Evolutionary conservation across 1,140 invertebrate species (phyloP).

Genomic region (Hyposmocoma kahamanoa): DNA sequence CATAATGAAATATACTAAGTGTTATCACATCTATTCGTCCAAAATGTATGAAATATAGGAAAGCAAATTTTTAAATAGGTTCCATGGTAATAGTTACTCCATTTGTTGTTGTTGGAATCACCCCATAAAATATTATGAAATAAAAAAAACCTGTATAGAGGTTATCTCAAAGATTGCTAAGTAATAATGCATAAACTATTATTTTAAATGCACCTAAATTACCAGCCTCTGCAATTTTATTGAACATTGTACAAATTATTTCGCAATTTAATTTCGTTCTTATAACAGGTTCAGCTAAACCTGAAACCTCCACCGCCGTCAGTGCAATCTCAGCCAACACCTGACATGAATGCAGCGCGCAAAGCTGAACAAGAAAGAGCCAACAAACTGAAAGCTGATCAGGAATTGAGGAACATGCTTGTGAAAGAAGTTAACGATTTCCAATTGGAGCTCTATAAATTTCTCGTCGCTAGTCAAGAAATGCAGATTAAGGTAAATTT

Average conservation of each 20-base stretch:
- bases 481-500: slow-evolving; percentile 66
- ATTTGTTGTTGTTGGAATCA: too few relatives aligned
- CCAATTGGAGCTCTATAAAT: slow-evolving; percentile 76
- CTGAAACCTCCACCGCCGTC: slow-evolving; percentile 14
- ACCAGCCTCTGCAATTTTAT: not conserved
- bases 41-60: too few relatives aligned
- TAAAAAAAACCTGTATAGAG: too few relatives aligned
- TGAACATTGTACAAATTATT: not conserved
- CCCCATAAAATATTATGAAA: too few relatives aligned
- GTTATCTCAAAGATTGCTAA: too few relatives aligned
- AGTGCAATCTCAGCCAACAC: slow-evolving; percentile 17
- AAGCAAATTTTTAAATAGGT: too few relatives aligned
- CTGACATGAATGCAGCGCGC: slow-evolving; percentile 38
- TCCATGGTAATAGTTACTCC: too few relatives aligned
- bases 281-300: not conserved
- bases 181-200: too few relatives aligned
- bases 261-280: not conserved
- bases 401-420: slow-evolving; percentile 60
- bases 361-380: slow-evolving; percentile 47
- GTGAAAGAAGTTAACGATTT: slow-evolving; percentile 77
- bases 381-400: slow-evolving; percentile 41
- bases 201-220: too few relatives aligned
- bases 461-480: slow-evolving; percentile 67
- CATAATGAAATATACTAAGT: too few relatives aligned
- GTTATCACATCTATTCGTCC: too few relatives aligned